Evolutionary conservation across 2,113 vertebrate genomes (phyloP).

Genomic region (Perca schrenkii): DNA sequence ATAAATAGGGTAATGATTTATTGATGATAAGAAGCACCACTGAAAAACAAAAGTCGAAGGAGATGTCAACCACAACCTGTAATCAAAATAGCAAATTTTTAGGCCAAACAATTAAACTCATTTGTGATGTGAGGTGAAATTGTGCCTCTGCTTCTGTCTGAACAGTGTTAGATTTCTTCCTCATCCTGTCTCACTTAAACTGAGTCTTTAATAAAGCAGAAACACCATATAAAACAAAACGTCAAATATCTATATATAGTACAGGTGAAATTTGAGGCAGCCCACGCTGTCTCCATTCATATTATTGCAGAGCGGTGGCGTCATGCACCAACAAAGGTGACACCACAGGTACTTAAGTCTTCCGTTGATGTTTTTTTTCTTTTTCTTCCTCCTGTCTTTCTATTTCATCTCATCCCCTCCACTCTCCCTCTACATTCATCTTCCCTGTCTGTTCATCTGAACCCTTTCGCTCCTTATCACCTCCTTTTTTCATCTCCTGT

Average conservation of each 20-base stretch:
- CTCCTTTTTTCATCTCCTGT: constrained; percentile 75
- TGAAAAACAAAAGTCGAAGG: constrained; percentile 1
- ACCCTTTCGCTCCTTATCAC: constrained; percentile 65
- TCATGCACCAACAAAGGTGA: constrained; percentile 71
- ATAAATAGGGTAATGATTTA: constrained; percentile 17
- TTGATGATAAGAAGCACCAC: constrained; percentile 25
- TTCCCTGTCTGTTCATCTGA: constrained; percentile 61
- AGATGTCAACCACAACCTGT: constrained; percentile 1
- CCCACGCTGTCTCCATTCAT: constrained; percentile 46
- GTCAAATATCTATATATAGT: constrained; percentile 34
- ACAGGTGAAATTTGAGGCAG: constrained; percentile 28
- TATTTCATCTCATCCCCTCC: constrained; percentile 69
- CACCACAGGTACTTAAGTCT: constrained; percentile 67
- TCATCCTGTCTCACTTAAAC: neutral
- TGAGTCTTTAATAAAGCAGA: constrained; percentile 26
- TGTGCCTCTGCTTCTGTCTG: neutral
- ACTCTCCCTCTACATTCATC: constrained; percentile 61
- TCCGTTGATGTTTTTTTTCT: constrained; percentile 19
- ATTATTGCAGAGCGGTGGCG: constrained; percentile 73
- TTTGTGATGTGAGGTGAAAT: constrained; percentile 1
- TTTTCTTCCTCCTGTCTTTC: constrained; percentile 19
- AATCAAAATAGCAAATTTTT: neutral
- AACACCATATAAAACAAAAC: constrained; percentile 22
- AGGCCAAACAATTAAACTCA: neutral
- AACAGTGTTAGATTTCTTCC: neutral